Conservation (phyloP, 2,113 vertebrate species). For the Macroglossus sobrinus region DNA sequence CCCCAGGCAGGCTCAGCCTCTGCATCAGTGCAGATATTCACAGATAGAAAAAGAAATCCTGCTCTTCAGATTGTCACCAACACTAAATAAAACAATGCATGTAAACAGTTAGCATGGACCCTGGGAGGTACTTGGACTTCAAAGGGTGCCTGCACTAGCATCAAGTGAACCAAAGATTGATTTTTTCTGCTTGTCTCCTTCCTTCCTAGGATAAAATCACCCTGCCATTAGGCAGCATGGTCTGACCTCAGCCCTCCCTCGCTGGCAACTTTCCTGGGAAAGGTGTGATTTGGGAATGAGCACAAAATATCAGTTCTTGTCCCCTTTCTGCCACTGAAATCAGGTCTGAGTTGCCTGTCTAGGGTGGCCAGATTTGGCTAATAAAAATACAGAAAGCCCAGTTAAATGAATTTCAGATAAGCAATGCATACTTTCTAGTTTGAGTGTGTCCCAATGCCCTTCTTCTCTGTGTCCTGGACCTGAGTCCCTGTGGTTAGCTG, state of each 20-base stretch:
- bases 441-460: fast-evolving
- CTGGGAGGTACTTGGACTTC: background rate
- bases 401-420: background rate
- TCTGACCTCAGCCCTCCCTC: background rate
- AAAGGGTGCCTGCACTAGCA: background rate
- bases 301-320: background rate
- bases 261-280: background rate
- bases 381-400: background rate
- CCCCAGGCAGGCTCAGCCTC: background rate
- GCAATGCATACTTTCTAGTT: background rate
- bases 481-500: background rate
- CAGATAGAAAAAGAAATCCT: background rate
- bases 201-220: background rate
- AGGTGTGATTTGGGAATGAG: too few species aligned
- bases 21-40: background rate
- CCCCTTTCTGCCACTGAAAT: background rate
- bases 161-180: background rate
- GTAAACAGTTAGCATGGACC: too few species aligned
- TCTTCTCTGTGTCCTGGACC: background rate
- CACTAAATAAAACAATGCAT: fast-evolving
- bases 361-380: background rate
- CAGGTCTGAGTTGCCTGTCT: background rate
- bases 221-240: background rate
- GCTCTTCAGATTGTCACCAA: background rate
- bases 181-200: background rate